Percentiles rank a stretch among this genome's conserved stretches.
phyloP scores from a whole-genome alignment of 2,888 invertebrate genomes.

The Norana najaformis region DNA sequence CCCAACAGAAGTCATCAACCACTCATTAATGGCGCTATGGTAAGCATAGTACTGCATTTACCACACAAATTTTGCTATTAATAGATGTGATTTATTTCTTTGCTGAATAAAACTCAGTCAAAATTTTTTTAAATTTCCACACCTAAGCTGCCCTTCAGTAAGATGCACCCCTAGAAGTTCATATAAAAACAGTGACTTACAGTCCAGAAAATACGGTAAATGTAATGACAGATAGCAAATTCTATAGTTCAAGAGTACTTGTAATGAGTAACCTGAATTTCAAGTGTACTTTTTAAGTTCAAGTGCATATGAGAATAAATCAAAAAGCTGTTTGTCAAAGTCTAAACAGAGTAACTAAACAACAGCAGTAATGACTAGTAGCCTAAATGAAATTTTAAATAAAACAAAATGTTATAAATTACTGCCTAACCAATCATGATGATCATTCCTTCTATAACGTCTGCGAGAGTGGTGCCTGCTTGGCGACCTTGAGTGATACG shows the following conservation, averaged over 20 bases:
- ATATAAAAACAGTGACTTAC: no score
- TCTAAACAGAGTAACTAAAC: not conserved
- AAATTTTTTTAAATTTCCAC: no score
- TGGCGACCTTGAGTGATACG: not conserved
- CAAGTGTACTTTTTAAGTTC: not conserved
- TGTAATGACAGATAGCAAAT: not conserved
- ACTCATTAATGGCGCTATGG: no score
- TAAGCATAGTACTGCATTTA: no score
- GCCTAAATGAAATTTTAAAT: not conserved
- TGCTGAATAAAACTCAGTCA: no score
- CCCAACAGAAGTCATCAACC: not conserved
- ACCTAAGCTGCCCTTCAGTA: no score
- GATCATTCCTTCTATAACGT: not conserved
- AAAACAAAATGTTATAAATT: not conserved
- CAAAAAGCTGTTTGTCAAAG: not conserved
- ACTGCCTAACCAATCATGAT: not conserved
- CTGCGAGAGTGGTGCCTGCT: not conserved
- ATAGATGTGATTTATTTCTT: no score
- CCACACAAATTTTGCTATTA: no score
- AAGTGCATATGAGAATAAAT: not conserved
- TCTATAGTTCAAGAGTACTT: no score
- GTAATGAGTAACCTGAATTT: not conserved
- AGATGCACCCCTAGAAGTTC: no score
- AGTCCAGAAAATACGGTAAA: no score
- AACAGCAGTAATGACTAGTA: not conserved